phyloP scores from a whole-genome alignment of 2,888 invertebrate species.

The Drosophila antonietae region DNA sequence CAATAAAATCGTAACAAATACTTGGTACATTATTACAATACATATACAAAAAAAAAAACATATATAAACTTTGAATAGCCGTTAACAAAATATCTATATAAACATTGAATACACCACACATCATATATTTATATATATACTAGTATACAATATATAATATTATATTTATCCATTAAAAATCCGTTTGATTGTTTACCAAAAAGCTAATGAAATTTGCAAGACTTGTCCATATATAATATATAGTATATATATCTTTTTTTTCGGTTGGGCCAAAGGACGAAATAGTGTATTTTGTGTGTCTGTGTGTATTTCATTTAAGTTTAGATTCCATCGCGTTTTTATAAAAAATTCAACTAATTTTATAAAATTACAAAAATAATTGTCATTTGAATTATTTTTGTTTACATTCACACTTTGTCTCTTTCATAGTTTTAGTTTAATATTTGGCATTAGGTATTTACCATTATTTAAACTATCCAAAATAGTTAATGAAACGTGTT shows the following conservation, averaged over 20 bases:
- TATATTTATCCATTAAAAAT: slow-evolving; percentile 24
- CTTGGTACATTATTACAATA: slow-evolving; percentile 45
- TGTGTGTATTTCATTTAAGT: slow-evolving; percentile 24
- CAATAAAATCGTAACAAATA: slow-evolving; percentile 46
- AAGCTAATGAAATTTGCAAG: slow-evolving; percentile 61
- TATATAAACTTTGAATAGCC: slow-evolving; percentile 34
- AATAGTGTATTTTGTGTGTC: slow-evolving; percentile 32
- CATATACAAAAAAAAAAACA: slow-evolving; percentile 54
- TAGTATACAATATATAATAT: slow-evolving; percentile 34
- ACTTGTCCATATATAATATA: slow-evolving; percentile 24
- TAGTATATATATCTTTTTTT: slow-evolving; percentile 13
- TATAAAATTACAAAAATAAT: slow-evolving; percentile 81
- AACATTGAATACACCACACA: slow-evolving; percentile 51
- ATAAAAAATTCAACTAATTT: slow-evolving; percentile 69
- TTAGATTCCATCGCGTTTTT: slow-evolving; percentile 30
- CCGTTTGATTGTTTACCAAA: slow-evolving; percentile 62
- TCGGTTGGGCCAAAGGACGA: slow-evolving; percentile 61
- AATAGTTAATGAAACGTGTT: slow-evolving; percentile 65
- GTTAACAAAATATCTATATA: slow-evolving; percentile 47
- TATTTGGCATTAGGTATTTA: slow-evolving; percentile 70
- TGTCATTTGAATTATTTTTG: slow-evolving; percentile 64
- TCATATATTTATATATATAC: slow-evolving; percentile 14
- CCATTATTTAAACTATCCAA: slow-evolving; percentile 61
- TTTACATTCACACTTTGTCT: slow-evolving; percentile 23
- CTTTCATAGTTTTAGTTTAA: slow-evolving; percentile 36